Percentiles rank a stretch among this genome's conserved stretches.
These are phyloP conservation scores for Melanotaenia duboulayi DNA, from an alignment of 2,113 vertebrate genomes.

Conservation along the genomic window DNA sequence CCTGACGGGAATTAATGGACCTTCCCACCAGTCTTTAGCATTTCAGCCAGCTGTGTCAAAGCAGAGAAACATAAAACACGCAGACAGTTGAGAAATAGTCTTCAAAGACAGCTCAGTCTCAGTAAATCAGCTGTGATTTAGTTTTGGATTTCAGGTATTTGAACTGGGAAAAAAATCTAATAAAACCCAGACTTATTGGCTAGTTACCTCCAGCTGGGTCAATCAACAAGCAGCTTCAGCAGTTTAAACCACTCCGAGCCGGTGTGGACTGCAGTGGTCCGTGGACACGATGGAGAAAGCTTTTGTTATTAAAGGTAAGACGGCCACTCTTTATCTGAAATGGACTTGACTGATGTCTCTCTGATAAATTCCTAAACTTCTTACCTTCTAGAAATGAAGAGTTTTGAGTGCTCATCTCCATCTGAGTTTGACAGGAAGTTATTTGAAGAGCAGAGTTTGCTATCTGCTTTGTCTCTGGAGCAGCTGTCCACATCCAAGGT, in stretches of 20 bases:
- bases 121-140: no score
- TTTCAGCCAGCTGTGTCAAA: no score
- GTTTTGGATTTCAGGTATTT: no score
- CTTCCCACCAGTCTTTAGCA: no score
- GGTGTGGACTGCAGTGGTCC: not conserved
- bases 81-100: no score
- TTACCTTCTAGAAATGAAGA: slow-evolving; percentile 61
- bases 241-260: slow-evolving; percentile 49
- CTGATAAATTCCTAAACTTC: not conserved
- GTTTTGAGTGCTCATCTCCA: slow-evolving; percentile 65
- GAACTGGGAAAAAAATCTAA: no score
- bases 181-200: no score
- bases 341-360: rapidly evolving
- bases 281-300: slow-evolving; percentile 54
- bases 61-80: no score
- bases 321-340: not conserved
- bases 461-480: slow-evolving; percentile 70
- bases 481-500: slow-evolving; percentile 42
- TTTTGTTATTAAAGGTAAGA: slow-evolving; percentile 49
- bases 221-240: slow-evolving; percentile 51
- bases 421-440: slow-evolving; percentile 76
- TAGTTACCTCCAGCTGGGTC: slow-evolving; percentile 59
- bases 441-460: slow-evolving; percentile 64
- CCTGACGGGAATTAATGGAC: no score
- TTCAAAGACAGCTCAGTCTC: no score